A percentile compares a stretch with the other conserved stretches of the same genome.
Conservation (phyloP, 2,888 invertebrate genomes). For the Drosophila aldrichi region DNA sequence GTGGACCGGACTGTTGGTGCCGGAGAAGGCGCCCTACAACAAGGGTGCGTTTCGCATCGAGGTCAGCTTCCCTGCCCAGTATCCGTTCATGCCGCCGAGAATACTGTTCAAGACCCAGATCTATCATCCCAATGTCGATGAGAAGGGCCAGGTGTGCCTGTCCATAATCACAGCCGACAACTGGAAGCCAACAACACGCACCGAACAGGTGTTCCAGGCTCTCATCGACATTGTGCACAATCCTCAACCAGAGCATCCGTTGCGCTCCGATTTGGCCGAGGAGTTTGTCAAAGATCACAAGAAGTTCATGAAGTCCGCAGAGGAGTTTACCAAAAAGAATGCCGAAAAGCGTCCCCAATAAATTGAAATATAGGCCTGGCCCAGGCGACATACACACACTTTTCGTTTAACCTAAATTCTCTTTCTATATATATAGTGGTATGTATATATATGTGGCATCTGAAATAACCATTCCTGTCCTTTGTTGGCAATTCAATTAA, state of each 20-base stretch:
- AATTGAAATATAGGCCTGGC: slow-evolving; percentile 5
- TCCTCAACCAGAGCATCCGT: slow-evolving; percentile 99
- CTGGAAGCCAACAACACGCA: slow-evolving; percentile 99
- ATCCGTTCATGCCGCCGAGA: slow-evolving; percentile 99
- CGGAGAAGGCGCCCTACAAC: slow-evolving; percentile 99
- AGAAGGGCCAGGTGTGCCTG: slow-evolving; percentile 98
- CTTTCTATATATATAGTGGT: not conserved
- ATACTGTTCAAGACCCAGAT: slow-evolving; percentile 99
- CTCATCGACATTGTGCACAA: slow-evolving; percentile 97
- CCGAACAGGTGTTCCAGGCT: slow-evolving; percentile 99
- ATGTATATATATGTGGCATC: slow-evolving; percentile 1
- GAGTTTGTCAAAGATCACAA: slow-evolving; percentile 98
- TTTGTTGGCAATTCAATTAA: slow-evolving; percentile 18
- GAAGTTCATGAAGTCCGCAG: slow-evolving; percentile 99
- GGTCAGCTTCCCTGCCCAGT: slow-evolving; percentile 99
- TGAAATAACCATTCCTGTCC: slow-evolving; percentile 8
- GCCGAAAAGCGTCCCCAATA: slow-evolving; percentile 97
- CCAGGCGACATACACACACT: slow-evolving; percentile 7
- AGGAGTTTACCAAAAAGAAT: slow-evolving; percentile 98
- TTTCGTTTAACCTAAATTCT: slow-evolving; percentile 25
- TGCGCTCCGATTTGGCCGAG: slow-evolving; percentile 98
- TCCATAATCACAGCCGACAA: slow-evolving; percentile 99
- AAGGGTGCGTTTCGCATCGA: slow-evolving; percentile 99
- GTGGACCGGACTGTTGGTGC: slow-evolving; percentile 98
- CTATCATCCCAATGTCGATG: slow-evolving; percentile 99